Evolutionary conservation across 2,113 vertebrate species (phyloP).

Genomic region (Origma solitaria): DNA sequence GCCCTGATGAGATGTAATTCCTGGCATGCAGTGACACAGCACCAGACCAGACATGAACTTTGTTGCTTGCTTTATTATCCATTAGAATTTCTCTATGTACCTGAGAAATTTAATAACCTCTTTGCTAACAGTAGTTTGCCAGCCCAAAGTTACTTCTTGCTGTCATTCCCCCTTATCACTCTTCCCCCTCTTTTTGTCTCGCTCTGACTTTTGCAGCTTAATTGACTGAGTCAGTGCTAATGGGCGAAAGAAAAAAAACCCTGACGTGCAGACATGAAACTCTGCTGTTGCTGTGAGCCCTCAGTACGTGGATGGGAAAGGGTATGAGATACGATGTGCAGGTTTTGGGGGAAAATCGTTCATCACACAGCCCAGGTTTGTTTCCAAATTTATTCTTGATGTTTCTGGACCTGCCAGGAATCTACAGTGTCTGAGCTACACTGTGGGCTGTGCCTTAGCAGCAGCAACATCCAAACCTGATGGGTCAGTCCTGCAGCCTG

Average conservation of each 20-base stretch:
- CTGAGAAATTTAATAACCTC: not conserved
- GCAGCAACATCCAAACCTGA: fast-evolving
- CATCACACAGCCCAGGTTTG: not conserved
- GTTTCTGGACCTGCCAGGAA: not conserved
- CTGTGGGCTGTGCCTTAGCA: not conserved
- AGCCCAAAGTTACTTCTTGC: not conserved
- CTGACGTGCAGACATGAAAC: not conserved
- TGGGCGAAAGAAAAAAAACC: not conserved
- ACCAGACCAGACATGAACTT: not conserved
- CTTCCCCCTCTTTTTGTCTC: not conserved
- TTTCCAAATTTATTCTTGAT: not conserved
- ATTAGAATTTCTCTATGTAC: not conserved
- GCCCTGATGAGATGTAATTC: constrained; percentile 64
- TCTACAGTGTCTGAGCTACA: not conserved
- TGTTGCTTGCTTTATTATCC: not conserved
- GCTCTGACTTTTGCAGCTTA: not conserved
- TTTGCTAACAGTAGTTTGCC: not conserved
- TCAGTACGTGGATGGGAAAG: not conserved
- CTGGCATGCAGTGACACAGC: not conserved
- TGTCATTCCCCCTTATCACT: fast-evolving
- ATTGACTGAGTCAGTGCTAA: not conserved
- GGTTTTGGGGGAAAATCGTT: not conserved
- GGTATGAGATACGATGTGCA: not conserved
- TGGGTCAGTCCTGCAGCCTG: not conserved
- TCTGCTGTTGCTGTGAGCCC: not conserved